A percentile compares a stretch with the other conserved stretches of the same genome.
Evolutionary conservation across 1,140 invertebrate species (phyloP).

Genomic region (Harlomillsia oculata): DNA sequence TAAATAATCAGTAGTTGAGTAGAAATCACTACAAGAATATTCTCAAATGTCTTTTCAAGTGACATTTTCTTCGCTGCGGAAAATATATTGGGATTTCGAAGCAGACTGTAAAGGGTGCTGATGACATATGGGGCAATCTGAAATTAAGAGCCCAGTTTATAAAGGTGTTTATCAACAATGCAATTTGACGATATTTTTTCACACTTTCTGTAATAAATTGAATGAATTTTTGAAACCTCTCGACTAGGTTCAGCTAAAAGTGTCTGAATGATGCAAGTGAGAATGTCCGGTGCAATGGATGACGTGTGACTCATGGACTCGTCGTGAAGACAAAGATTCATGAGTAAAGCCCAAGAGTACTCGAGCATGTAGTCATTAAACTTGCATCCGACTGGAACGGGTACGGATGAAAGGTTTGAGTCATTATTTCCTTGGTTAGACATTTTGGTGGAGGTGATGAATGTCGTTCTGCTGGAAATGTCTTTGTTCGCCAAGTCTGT

Average conservation of each 20-base stretch:
- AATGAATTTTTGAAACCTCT: conserved; percentile 16
- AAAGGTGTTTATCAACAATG: background rate
- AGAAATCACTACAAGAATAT: too few species aligned
- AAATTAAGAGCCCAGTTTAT: background rate
- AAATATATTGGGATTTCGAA: conserved; percentile 28
- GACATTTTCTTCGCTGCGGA: conserved; percentile 24
- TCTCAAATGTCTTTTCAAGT: conserved; percentile 14
- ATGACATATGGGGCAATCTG: conserved; percentile 30
- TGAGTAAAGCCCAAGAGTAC: conserved; percentile 54
- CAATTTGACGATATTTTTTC: background rate
- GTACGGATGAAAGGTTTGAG: background rate
- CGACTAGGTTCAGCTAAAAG: conserved; percentile 11
- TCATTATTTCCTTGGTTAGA: background rate
- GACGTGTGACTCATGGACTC: conserved; percentile 39
- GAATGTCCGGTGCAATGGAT: conserved; percentile 12
- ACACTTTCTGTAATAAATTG: background rate
- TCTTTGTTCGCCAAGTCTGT: conserved; percentile 33
- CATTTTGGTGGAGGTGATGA: background rate
- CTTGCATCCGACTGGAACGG: background rate
- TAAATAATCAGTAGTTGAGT: too few species aligned
- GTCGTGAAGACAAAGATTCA: conserved; percentile 57
- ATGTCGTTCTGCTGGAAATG: background rate
- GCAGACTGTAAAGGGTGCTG: conserved; percentile 31
- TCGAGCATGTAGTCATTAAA: conserved; percentile 52
- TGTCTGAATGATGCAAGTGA: conserved; percentile 20